Conservation (phyloP, 2,797 vertebrate species). For the Artibeus jamaicensis region DNA sequence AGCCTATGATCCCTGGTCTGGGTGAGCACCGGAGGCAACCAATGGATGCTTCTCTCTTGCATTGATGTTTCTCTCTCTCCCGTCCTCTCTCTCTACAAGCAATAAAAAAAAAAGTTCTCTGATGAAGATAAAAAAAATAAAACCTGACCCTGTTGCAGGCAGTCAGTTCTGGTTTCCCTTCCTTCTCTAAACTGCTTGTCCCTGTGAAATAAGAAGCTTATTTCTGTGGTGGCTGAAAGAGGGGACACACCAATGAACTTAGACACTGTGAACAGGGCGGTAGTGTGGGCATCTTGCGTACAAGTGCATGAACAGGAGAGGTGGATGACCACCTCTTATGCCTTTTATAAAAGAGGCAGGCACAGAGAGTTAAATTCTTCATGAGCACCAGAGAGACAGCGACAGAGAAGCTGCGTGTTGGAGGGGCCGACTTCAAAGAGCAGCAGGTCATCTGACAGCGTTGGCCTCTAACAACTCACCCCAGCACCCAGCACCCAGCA, state of each 20-base stretch:
- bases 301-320: not conserved
- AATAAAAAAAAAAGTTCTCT: not conserved
- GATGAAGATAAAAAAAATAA: not conserved
- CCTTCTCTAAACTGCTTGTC: not conserved
- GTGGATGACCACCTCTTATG: no score
- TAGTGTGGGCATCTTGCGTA: not conserved
- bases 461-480: constrained; percentile 19
- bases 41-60: not conserved
- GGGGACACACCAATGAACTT: no score
- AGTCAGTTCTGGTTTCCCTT: not conserved
- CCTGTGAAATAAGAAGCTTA: not conserved
- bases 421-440: not conserved
- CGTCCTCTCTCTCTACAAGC: not conserved
- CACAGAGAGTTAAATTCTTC: not conserved
- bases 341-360: not conserved
- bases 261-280: not conserved
- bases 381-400: not conserved
- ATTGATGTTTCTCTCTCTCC: not conserved
- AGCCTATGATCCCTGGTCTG: no score
- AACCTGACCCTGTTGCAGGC: not conserved
- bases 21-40: not conserved
- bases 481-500: not conserved
- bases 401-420: not conserved
- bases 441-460: not conserved
- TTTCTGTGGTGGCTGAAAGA: not conserved